Evolutionary conservation across 1,140 invertebrate species (phyloP).

Genomic region (Hyposmocoma kahamanoa): DNA sequence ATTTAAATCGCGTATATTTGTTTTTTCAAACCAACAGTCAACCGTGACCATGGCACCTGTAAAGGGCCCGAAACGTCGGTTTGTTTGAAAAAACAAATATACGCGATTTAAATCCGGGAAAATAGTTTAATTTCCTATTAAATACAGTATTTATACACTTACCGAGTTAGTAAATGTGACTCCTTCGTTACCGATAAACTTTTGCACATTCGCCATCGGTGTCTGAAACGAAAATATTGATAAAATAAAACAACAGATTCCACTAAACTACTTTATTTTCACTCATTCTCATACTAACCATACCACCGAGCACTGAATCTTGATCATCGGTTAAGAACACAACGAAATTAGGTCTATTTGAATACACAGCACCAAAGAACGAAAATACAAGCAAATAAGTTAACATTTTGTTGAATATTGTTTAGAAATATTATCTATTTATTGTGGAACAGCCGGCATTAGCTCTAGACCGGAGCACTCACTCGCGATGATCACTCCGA

Average conservation of each 20-base stretch:
- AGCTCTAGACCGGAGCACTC: conserved; percentile 80
- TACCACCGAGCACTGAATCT: conserved; percentile 83
- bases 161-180: conserved; percentile 83
- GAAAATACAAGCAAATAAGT: conserved; percentile 45
- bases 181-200: conserved; percentile 78
- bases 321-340: conserved; percentile 91
- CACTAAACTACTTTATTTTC: conserved; percentile 48
- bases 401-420: conserved; percentile 36
- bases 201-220: conserved; percentile 78
- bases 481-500: conserved; percentile 80
- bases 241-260: conserved; percentile 54
- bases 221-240: conserved; percentile 77
- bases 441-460: conserved; percentile 73
- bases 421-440: conserved; percentile 21
- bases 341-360: conserved; percentile 81
- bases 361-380: conserved; percentile 23
- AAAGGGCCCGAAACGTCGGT: too few relatives aligned
- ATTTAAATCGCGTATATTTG: too few relatives aligned
- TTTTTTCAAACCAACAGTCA: too few relatives aligned
- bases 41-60: too few relatives aligned
- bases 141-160: conserved; percentile 49
- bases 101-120: too few relatives aligned
- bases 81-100: too few relatives aligned
- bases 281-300: conserved; percentile 75
- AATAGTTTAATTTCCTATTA: too few relatives aligned